Evolutionary conservation across 2,797 vertebrate genomes (phyloP).

Genomic region (Pogonophryne albipinna): DNA sequence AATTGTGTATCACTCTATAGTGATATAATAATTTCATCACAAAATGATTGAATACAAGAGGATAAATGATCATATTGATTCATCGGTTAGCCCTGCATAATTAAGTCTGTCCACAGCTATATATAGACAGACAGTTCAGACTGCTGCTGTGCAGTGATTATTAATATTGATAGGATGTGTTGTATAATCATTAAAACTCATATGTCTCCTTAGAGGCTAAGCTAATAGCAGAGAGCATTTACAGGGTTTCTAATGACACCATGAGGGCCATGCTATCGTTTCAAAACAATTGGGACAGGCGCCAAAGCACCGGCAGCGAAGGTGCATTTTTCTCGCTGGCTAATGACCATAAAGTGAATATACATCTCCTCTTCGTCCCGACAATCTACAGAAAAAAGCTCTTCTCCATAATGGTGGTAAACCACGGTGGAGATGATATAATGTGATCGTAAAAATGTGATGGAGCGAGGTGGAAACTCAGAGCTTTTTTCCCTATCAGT

Average conservation of each 20-base stretch:
- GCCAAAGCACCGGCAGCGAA: constrained; percentile 66
- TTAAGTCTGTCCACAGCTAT: neutral
- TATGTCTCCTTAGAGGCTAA: constrained; percentile 34
- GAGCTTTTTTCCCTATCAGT: constrained; percentile 49
- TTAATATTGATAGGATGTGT: constrained; percentile 36
- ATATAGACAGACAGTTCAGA: neutral
- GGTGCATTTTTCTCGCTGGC: constrained; percentile 60
- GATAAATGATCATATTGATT: no score
- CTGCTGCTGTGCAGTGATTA: constrained; percentile 26
- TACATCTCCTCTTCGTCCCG: constrained; percentile 58
- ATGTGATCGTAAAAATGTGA: constrained; percentile 67
- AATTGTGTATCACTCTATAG: no score
- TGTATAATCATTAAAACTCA: constrained; percentile 25
- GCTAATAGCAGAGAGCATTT: constrained; percentile 50
- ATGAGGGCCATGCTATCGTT: constrained; percentile 56
- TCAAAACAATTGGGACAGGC: constrained; percentile 68
- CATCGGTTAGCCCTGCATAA: neutral
- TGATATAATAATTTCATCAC: no score
- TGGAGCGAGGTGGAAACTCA: constrained; percentile 39
- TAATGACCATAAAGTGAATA: constrained; percentile 76
- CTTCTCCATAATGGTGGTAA: constrained; percentile 43
- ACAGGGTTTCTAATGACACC: constrained; percentile 65
- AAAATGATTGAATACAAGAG: no score
- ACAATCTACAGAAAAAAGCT: constrained; percentile 52
- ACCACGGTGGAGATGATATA: constrained; percentile 63